Evolutionary conservation across 2,113 vertebrate genomes (phyloP).

Genomic region (Apistogramma diplotaenia): DNA sequence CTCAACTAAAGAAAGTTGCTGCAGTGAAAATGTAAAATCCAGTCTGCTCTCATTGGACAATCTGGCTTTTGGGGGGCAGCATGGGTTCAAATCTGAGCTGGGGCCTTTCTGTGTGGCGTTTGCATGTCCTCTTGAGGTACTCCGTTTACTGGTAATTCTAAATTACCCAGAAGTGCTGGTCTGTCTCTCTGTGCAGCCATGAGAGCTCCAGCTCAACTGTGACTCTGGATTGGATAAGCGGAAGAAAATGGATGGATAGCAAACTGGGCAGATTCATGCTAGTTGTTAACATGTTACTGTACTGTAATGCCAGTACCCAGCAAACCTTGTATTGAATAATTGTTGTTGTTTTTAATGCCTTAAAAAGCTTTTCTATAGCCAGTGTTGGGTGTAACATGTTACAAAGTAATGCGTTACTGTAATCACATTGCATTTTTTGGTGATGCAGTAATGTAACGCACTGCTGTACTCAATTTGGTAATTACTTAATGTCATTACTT

Average conservation of each 20-base stretch:
- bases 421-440: too few species aligned
- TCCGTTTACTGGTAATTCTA: too few species aligned
- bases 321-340: not conserved
- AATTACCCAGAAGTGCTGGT: too few species aligned
- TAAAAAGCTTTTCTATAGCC: not conserved
- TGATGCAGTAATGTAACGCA: not conserved
- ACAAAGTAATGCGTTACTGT: too few species aligned
- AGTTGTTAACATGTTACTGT: not conserved
- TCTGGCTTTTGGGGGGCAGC: not conserved
- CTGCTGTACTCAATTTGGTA: not conserved
- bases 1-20: not conserved
- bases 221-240: too few species aligned
- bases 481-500: not conserved
- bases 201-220: too few species aligned
- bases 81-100: not conserved
- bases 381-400: too few species aligned
- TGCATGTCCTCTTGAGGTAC: too few species aligned
- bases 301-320: not conserved
- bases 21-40: not conserved
- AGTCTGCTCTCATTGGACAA: not conserved
- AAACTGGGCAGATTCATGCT: not conserved
- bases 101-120: not conserved
- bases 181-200: too few species aligned
- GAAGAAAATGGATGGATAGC: too few species aligned
- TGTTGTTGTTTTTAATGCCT: too few species aligned